Conservation (phyloP, 2,797 vertebrate species). For the Coregonus ussuriensis region DNA sequence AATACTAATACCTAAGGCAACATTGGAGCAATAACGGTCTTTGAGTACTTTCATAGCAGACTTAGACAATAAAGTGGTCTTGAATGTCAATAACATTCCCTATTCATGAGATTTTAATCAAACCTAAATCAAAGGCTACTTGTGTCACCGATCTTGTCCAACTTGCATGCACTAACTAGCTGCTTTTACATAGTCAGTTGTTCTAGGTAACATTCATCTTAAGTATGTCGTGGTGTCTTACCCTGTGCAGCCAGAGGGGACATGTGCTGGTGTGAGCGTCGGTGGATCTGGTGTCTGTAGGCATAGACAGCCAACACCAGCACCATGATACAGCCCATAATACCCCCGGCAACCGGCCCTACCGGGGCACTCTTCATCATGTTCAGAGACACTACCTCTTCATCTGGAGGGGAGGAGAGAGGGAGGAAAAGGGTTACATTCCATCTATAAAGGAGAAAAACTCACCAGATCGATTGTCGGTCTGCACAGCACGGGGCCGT, state of each 20-base stretch:
- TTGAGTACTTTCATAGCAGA: not conserved
- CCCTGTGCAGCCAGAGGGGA: conserved; percentile 96
- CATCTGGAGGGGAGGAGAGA: conserved; percentile 72
- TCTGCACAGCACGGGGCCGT: too few relatives aligned
- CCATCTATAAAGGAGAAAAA: too few relatives aligned
- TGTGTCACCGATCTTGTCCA: too few relatives aligned
- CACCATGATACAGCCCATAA: conserved; percentile 99
- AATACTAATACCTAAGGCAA: too few relatives aligned
- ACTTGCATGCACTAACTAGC: too few relatives aligned
- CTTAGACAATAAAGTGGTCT: too few relatives aligned
- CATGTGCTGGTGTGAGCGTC: conserved; percentile 98
- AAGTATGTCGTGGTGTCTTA: conserved; percentile 56
- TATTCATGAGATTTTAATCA: too few relatives aligned
- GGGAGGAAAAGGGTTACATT: not conserved
- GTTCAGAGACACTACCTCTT: conserved; percentile 91
- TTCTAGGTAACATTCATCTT: not conserved
- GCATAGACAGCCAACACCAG: conserved; percentile 95
- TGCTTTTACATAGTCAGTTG: not conserved
- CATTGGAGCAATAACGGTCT: not conserved
- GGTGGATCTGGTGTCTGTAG: conserved; percentile 96
- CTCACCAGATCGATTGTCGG: too few relatives aligned
- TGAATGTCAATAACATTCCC: too few relatives aligned
- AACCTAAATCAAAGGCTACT: too few relatives aligned
- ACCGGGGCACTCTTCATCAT: conserved; percentile 95
- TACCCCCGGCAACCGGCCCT: conserved; percentile 95